Evolutionary conservation across 2,113 vertebrate species (phyloP).

Genomic region (Lates calcarifer): DNA sequence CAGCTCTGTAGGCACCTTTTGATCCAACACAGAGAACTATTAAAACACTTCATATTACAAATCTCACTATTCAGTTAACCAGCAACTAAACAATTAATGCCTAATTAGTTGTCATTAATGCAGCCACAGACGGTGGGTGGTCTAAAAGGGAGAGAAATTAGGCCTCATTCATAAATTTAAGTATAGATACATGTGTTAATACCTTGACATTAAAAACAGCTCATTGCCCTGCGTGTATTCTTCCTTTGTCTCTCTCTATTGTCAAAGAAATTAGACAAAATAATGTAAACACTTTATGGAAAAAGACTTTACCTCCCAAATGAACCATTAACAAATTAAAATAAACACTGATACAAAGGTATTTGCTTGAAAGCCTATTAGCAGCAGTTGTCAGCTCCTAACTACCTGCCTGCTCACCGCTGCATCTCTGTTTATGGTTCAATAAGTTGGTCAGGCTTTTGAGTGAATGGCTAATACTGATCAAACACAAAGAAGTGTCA

Average conservation of each 20-base stretch:
- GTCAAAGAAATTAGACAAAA: no score
- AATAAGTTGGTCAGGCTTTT: no score
- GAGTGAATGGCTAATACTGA: no score
- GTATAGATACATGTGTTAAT: background rate
- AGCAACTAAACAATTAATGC: slow-evolving; percentile 66
- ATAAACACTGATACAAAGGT: background rate
- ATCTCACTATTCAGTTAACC: slow-evolving; percentile 40
- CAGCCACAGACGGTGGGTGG: background rate
- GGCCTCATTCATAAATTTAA: slow-evolving; percentile 1
- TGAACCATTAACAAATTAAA: background rate
- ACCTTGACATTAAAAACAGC: no score
- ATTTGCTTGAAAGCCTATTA: background rate
- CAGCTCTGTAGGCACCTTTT: slow-evolving; percentile 30
- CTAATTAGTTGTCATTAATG: slow-evolving; percentile 57
- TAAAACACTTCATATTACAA: slow-evolving; percentile 65
- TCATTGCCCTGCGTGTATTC: background rate
- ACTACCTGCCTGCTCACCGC: background rate
- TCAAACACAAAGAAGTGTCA: no score
- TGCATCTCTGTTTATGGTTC: no score
- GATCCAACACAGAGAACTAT: slow-evolving; percentile 46
- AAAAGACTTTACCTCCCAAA: background rate
- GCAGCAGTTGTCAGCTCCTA: background rate
- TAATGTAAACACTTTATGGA: background rate
- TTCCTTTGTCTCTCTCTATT: no score
- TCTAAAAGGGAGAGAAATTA: background rate